Evolutionary conservation across 2,113 vertebrate species (phyloP), one percentile per base, ranked within the genome.

Genomic region (Lasiurus borealis): DNA sequence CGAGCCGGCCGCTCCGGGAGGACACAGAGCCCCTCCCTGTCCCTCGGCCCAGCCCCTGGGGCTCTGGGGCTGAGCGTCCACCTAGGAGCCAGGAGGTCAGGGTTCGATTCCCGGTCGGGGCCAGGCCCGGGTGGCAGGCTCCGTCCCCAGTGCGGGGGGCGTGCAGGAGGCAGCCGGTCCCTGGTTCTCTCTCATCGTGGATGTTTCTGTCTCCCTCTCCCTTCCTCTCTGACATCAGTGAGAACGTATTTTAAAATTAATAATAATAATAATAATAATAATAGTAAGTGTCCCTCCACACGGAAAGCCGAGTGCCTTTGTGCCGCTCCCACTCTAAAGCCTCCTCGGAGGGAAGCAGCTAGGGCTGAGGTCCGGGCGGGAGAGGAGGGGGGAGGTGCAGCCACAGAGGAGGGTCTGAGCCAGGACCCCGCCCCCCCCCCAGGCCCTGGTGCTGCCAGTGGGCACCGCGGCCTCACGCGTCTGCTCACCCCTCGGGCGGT

Each of bases 281-380:
- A 62, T 62, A 62, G 4, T n/a, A 85, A 44, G 85, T 11, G 76
- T 57, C 75, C 87, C 50, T 94, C 90, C 1, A 54, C 85, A 59
- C 3, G 64, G 12, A 73, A 25, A 59, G 29, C 34, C 46, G 82
- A 15, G 82, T 72, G 83, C 68, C 80, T 2, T 0, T 15, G 59
- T 93, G 82, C 21, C 3, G 73, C 64, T 90, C 50, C 92, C 16
- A 21, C 89, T 23, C 6, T 40, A 31, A 86, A 72, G 18, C 13
- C 18, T 48, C 27, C 27, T 7, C 2, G 1, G 59, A 78, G 34
- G 18, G 82, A 46, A 29, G 9, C 34, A 34, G 64, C 44, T 50
- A 8, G 10, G 46, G 46, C 46, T 46, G 34, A 14, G 21, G 1
- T 12, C 9, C 50, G 25, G 10, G n/a, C 0, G 19, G 29, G 31